phyloP scores from a whole-genome alignment of 2,888 invertebrate species.

The Tenthredo mesomela region DNA sequence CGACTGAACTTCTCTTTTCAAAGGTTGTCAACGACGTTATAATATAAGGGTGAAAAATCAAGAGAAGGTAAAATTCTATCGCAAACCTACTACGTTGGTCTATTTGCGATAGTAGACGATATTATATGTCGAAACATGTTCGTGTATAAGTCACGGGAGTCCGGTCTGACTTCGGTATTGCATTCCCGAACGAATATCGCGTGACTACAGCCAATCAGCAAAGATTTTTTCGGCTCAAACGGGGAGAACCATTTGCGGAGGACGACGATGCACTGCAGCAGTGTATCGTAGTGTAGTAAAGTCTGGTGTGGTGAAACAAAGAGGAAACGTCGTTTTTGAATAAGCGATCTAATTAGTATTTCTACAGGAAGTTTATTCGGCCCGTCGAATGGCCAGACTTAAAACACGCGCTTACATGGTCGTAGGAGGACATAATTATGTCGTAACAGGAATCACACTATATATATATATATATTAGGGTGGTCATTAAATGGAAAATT shows the following conservation, averaged over 20 bases:
- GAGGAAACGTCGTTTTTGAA: conserved; percentile 28
- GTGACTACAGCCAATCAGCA: conserved; percentile 42
- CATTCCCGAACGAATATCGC: conserved; percentile 50
- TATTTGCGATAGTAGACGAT: conserved; percentile 3
- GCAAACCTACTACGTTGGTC: not conserved
- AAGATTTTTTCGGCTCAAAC: conserved; percentile 21
- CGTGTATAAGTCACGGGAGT: conserved; percentile 29
- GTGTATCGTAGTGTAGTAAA: no score
- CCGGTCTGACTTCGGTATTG: conserved; percentile 24
- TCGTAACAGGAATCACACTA: not conserved
- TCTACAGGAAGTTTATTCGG: conserved; percentile 35
- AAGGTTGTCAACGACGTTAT: not conserved
- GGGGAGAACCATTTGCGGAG: conserved; percentile 1
- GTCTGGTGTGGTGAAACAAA: not conserved
- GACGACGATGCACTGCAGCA: not conserved
- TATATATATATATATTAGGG: not conserved
- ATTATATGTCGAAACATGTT: conserved; percentile 12
- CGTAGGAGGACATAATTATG: conserved; percentile 26
- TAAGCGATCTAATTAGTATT: conserved; percentile 45
- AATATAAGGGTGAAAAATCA: not conserved
- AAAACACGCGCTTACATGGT: not conserved
- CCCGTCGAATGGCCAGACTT: not conserved
- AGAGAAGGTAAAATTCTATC: not conserved
- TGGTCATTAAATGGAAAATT: no score
- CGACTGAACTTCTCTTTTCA: not conserved